These are phyloP conservation scores for Hyles lineata DNA, from an alignment of 2,888 invertebrate genomes.

Conservation along the genomic window DNA sequence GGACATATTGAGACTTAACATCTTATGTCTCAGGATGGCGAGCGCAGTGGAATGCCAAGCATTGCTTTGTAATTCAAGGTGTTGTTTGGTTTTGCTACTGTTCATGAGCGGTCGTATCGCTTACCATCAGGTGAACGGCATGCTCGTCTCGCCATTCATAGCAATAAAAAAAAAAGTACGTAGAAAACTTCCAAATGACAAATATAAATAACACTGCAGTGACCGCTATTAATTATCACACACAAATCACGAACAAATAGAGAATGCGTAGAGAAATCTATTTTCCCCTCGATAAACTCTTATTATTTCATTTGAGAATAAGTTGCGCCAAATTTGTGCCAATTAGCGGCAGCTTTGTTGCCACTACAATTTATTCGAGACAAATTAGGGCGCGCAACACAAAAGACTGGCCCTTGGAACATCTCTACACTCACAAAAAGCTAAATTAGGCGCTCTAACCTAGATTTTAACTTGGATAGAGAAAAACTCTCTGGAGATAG, in stretches of 20 bases:
- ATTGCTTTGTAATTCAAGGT: too few relatives aligned
- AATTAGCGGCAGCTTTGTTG: constrained; percentile 26
- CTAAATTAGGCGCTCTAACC: constrained; percentile 11
- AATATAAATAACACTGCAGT: neutral
- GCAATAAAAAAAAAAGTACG: too few relatives aligned
- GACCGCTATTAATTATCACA: neutral
- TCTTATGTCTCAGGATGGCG: too few relatives aligned
- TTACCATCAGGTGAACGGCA: too few relatives aligned
- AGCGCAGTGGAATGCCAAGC: too few relatives aligned
- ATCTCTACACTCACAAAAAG: constrained; percentile 4
- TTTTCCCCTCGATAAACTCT: constrained; percentile 1
- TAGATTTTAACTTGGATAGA: neutral
- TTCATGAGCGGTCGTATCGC: too few relatives aligned
- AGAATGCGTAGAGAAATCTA: neutral
- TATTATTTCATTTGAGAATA: constrained; percentile 12
- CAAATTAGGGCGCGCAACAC: constrained; percentile 25
- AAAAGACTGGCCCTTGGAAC: neutral
- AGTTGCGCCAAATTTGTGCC: constrained; percentile 19
- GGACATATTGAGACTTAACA: too few relatives aligned
- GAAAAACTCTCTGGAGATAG: neutral
- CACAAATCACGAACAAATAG: neutral
- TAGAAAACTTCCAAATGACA: neutral
- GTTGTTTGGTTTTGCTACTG: too few relatives aligned
- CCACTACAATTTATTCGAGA: constrained; percentile 25
- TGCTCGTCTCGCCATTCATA: too few relatives aligned